Evolutionary conservation across 2,113 vertebrate species (phyloP), one percentile per base, ranked within the genome.

Genomic region (Misgurnus mizolepis): DNA sequence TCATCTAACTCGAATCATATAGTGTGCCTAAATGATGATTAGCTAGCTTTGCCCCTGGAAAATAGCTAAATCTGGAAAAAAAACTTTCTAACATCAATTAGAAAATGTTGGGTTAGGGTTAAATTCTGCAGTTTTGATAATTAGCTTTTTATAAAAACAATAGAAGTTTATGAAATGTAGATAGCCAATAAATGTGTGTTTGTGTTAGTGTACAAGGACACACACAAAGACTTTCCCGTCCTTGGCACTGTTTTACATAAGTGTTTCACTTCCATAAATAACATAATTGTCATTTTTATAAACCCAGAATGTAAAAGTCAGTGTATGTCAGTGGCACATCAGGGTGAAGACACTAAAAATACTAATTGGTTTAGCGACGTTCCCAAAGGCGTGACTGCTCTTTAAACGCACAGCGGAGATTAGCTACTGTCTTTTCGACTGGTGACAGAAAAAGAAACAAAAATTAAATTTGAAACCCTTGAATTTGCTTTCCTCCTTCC

Each of bases 241-340:
- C 75, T 71, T 67, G 41, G 80, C 80, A 85, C 15, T 50, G 14
- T 71, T 71, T 71, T 56, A 41, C 76, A 79, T 61, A 83, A 84
- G 80, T 65, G 80, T 65, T 87, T 88, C 74, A 85, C 87, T 87
- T 87, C 86, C 83, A 86, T 87, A 90, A 89, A 82, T 80, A 88
- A 83, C 85, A 87, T 71, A 86, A 89, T 88, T 83, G 82, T 82
- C 83, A 86, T 84, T 73, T 88, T 89, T 87, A 88, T 88, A 87
- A 91, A 91, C 88, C 77, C 84, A 84, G 84, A 85, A 86, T 91
- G 90, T 86, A 87, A 85, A 84, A 89, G 84, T 89, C 88, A 80
- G 76, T 62, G 88, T 74, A 84, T 79, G 81, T 86, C 89, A 89
- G 84, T 68, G 76, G 89, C 85, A 87, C 88, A 88, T 89, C 88